Base-by-base conservation (phyloP, 2,888 invertebrate species). In the Dione vanillae region DNA sequence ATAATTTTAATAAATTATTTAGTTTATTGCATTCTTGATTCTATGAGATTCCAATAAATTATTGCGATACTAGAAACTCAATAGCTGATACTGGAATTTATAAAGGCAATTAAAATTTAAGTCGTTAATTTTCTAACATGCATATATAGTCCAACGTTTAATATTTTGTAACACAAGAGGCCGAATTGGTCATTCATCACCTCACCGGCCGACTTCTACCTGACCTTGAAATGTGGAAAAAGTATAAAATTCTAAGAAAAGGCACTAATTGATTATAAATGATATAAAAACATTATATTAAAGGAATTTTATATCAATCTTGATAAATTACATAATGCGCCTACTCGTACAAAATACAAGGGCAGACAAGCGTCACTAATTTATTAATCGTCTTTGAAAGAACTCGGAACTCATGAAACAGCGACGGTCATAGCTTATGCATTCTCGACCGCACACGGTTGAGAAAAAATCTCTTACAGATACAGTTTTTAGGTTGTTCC, bases 331-430 rank as follows among this genome's bases (percentile, higher is more conserved):
- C 37, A 45, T 16, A 64, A 49, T 49, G 35, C 47, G 16, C 27
- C 47, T 61, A 47, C 56, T 54, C 51, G 35, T 51, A 67, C 67
- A 77, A 68, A 77, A 74, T 76, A 77, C 71, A 65, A 75, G 74
- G 65, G 41, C 54, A 67, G 77, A 77, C 77, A 77, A 71, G 72
- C 75, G 67, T 74, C 40, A 64, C 76, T 76, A 77, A 82, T 79
- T 76, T 77, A 82, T 77, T 51, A 75, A 75, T 78, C 69, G 72
- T 72, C 56, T 59, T 64, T 59, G 66, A 76, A 78, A 79, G 75
- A 73, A 73, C 74, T 77, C 78, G 69, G 75, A 73, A 73, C 74
- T 77, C 78, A 70, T 76, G 43, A 43, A 56, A 51, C 9, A 59
- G 64, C 40, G 41, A 65, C 27, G 52, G 61, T 49, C 62, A 12